phyloP scores from a whole-genome alignment of 2,888 invertebrate species.

The Griposia aprilina region DNA sequence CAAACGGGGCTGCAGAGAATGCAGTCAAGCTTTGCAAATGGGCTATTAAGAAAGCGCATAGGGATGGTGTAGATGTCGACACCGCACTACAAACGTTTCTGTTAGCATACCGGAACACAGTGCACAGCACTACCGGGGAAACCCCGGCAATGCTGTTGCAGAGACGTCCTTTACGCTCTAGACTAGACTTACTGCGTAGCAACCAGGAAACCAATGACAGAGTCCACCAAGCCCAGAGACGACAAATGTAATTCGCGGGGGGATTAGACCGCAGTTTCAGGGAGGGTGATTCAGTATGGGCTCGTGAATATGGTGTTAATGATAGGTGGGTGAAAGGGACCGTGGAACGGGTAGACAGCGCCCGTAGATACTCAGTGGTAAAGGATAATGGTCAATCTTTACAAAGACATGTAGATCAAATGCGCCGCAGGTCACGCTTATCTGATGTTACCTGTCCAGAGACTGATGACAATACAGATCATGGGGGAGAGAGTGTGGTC shows the following conservation, averaged over 20 bases:
- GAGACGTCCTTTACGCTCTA: not conserved
- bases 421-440: no score
- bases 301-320: no score
- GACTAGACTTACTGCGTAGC: slow-evolving; percentile 11
- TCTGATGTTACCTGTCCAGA: no score
- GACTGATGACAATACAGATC: no score
- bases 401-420: no score
- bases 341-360: no score
- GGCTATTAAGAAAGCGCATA: slow-evolving; percentile 32
- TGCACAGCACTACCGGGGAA: no score
- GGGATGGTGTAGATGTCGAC: slow-evolving; percentile 26
- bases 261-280: no score
- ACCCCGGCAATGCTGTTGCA: slow-evolving; percentile 5
- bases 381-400: no score
- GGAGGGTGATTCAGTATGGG: slow-evolving; percentile 11
- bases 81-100: slow-evolving; percentile 5
- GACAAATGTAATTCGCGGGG: slow-evolving; percentile 1
- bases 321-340: no score
- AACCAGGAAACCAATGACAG: not conserved
- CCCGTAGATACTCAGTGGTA: no score
- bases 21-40: slow-evolving; percentile 5
- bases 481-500: no score
- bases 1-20: slow-evolving; percentile 43
- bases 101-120: not conserved
- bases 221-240: not conserved